Conservation (phyloP, 2,797 vertebrate species). For the Onychomys arenicola region DNA sequence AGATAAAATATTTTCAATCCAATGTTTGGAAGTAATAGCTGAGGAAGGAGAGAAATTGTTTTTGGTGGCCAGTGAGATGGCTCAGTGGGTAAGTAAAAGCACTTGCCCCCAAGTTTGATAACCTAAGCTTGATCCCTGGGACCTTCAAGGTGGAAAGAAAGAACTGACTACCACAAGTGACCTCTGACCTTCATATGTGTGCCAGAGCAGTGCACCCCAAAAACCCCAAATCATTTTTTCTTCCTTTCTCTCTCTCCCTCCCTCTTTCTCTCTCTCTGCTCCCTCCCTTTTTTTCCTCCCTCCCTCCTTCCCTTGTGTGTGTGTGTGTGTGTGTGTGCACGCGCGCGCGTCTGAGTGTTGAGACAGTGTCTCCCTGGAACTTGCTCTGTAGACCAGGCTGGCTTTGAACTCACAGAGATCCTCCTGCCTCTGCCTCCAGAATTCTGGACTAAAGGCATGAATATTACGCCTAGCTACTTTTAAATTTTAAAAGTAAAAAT, state of each 20-base stretch:
- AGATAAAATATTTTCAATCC: neutral
- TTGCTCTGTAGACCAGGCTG: neutral
- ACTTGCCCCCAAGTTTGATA: neutral
- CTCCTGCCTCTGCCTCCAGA: neutral
- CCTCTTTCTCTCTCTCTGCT: no score
- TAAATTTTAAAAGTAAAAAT: neutral
- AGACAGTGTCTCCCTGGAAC: neutral
- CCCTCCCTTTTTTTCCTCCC: no score
- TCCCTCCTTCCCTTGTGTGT: neutral
- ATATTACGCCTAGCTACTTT: neutral
- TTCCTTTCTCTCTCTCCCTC: no score
- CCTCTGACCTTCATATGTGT: neutral
- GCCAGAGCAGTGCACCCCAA: neutral
- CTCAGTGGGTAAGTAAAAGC: neutral
- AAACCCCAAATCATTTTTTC: neutral
- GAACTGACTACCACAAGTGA: neutral
- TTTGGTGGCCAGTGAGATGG: neutral
- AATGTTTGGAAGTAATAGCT: constrained; percentile 4
- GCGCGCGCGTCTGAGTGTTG: no score
- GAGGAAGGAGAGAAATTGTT: neutral
- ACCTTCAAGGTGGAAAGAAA: neutral
- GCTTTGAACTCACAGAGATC: neutral
- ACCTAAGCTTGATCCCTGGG: no score
- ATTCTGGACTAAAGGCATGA: neutral
- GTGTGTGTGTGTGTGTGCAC: no score